phyloP scores from a whole-genome alignment of 2,797 vertebrate species.

The Brachyalestes nurse region DNA sequence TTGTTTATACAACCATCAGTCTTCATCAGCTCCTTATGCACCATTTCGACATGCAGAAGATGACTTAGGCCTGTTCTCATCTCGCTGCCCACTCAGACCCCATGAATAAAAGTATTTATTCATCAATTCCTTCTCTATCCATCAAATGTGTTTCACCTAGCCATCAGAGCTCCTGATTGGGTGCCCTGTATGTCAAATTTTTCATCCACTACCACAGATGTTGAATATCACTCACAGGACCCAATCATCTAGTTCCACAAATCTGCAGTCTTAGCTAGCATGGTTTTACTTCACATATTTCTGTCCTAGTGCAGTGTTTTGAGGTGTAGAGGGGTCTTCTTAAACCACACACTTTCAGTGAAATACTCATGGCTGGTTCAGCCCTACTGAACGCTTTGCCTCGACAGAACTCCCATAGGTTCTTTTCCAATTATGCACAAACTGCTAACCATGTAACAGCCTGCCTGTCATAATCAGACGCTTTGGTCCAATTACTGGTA shows the following conservation, averaged over 20 bases:
- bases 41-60: slow-evolving; percentile 30
- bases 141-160: slow-evolving; percentile 42
- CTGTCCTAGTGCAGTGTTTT: slow-evolving; percentile 11
- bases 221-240: slow-evolving; percentile 45
- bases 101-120: slow-evolving; percentile 26
- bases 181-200: slow-evolving; percentile 35
- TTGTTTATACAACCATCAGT: slow-evolving; percentile 30
- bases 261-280: slow-evolving; percentile 56
- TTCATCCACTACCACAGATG: slow-evolving; percentile 58
- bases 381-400: slow-evolving; percentile 34
- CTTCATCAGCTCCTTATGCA: slow-evolving; percentile 43
- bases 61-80: slow-evolving; percentile 44
- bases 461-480: slow-evolving; percentile 4
- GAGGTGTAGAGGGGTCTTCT: slow-evolving; percentile 54
- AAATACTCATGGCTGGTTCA: slow-evolving; percentile 57
- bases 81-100: slow-evolving; percentile 30
- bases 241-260: slow-evolving; percentile 49
- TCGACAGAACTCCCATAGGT: not conserved
- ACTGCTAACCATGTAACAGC: slow-evolving; percentile 19
- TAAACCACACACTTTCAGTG: slow-evolving; percentile 6
- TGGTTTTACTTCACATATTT: slow-evolving; percentile 59
- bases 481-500: slow-evolving; percentile 3
- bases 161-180: slow-evolving; percentile 34
- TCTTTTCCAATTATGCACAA: slow-evolving; percentile 9
- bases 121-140: slow-evolving; percentile 9